Percentiles rank a stretch among this genome's conserved stretches.
Evolutionary conservation across 2,797 vertebrate genomes (phyloP).

Genomic region (Buphagus erythrorhynchus): DNA sequence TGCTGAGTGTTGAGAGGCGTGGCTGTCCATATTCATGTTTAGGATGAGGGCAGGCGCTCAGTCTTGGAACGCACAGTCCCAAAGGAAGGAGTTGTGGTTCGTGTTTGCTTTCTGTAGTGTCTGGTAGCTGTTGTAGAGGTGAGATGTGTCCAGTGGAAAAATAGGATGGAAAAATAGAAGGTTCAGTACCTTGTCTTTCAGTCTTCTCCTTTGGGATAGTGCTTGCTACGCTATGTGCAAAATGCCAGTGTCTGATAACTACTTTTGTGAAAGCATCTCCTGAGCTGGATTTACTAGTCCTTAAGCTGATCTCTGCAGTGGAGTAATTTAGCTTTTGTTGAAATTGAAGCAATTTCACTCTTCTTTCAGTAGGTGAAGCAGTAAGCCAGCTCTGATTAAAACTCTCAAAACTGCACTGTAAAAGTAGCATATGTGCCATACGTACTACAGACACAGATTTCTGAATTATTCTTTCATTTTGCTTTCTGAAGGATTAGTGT

Average conservation of each 20-base stretch:
- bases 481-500: slow-evolving; percentile 47
- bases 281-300: background rate
- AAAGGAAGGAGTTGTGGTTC: rapidly evolving
- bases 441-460: background rate
- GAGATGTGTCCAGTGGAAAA: background rate
- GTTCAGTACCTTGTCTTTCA: background rate
- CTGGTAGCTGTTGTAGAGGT: background rate
- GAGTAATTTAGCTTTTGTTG: background rate
- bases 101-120: background rate
- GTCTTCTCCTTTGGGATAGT: background rate
- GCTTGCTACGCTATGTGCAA: rapidly evolving
- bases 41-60: background rate
- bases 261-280: background rate
- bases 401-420: background rate
- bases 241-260: background rate
- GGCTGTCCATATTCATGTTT: background rate
- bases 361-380: background rate
- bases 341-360: background rate
- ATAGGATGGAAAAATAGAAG: background rate
- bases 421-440: background rate
- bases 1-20: background rate
- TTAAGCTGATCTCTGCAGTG: background rate
- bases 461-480: slow-evolving; percentile 57
- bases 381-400: background rate
- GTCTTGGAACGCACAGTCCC: background rate